Evolutionary conservation across 23 tunicate species (phyloP).

Genomic region (Styela clava): DNA sequence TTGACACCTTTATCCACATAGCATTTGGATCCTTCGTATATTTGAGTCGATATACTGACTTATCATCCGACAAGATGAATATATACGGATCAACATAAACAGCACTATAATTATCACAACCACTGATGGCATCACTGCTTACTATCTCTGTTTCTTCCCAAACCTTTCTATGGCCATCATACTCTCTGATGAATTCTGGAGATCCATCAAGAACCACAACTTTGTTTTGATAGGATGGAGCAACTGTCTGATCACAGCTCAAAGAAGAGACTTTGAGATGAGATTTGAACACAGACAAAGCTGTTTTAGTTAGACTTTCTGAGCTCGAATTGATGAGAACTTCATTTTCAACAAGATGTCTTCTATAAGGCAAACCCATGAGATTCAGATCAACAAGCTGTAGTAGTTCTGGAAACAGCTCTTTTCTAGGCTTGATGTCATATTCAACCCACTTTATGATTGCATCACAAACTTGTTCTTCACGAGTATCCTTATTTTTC

Average conservation of each 20-base stretch:
- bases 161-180: not conserved
- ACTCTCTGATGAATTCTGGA: not conserved
- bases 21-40: not conserved
- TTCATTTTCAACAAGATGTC: not conserved
- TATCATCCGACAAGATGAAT: not conserved
- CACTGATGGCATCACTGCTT: not conserved
- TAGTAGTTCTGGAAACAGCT: slow-evolving; percentile 5
- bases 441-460: slow-evolving; percentile 9
- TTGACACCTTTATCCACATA: not conserved
- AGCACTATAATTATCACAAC: not conserved
- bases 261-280: not conserved
- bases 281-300: not conserved
- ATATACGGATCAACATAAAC: not conserved
- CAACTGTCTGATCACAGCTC: not conserved
- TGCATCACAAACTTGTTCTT: not conserved
- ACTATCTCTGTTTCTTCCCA: not conserved
- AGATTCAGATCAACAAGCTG: not conserved
- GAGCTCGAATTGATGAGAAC: not conserved
- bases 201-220: not conserved
- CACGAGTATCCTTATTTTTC: not conserved
- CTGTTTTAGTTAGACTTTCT: not conserved
- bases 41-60: not conserved
- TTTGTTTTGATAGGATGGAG: not conserved
- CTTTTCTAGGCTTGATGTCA: not conserved
- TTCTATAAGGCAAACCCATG: not conserved